Percentiles rank a stretch among this genome's conserved stretches.
Evolutionary conservation across 2,113 vertebrate species (phyloP).

Genomic region (Lepus americanus): DNA sequence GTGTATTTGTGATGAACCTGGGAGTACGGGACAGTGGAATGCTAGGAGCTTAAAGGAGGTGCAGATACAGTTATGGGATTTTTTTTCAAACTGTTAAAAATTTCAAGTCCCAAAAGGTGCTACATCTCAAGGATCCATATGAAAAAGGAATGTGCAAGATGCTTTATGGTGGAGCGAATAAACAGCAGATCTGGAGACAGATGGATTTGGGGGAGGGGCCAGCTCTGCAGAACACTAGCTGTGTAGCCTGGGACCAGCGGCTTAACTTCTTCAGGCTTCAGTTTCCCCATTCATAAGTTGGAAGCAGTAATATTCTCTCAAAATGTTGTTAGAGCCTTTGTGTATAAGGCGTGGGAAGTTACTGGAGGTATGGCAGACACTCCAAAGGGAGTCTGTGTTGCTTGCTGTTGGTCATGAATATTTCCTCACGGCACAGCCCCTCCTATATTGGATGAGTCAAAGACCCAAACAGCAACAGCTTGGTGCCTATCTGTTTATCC

Average conservation of each 20-base stretch:
- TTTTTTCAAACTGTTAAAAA: constrained; percentile 31
- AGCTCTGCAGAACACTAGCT: background rate
- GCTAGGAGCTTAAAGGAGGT: background rate
- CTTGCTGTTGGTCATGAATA: background rate
- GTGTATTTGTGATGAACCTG: background rate
- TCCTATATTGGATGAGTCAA: background rate
- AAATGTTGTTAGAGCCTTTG: background rate
- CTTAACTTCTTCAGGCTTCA: background rate
- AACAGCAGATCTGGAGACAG: constrained; percentile 33
- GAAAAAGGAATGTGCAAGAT: constrained; percentile 37
- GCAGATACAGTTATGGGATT: background rate
- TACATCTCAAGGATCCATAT: background rate
- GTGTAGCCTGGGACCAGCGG: background rate
- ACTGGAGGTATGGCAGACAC: background rate
- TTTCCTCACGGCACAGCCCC: background rate
- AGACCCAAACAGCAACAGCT: background rate
- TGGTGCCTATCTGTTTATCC: background rate
- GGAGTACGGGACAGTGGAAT: background rate
- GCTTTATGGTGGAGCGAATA: background rate
- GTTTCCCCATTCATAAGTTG: background rate
- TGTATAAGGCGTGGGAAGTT: background rate
- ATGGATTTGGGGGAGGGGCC: background rate
- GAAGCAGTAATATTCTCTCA: background rate
- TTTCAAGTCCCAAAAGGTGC: constrained; percentile 48
- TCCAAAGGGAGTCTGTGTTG: background rate